phyloP scores from a whole-genome alignment of 2,797 vertebrate species.

The Zalophus californianus region DNA sequence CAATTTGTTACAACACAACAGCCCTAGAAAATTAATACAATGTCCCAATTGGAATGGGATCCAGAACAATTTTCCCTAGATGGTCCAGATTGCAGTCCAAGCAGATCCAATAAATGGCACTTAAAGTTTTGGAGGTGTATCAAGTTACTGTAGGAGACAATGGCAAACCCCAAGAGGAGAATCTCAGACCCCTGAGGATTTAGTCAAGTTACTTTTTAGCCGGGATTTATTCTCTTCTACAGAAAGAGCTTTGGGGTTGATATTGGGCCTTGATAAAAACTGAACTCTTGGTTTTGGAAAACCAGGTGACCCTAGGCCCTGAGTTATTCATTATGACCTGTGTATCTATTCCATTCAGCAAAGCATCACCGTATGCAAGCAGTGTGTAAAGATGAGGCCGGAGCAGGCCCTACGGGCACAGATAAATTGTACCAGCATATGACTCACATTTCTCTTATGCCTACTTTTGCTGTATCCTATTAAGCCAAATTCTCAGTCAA shows the following conservation, averaged over 20 bases:
- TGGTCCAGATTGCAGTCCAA: neutral
- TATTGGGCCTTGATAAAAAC: neutral
- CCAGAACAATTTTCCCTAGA: neutral
- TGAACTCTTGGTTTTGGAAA: neutral
- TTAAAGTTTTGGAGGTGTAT: neutral
- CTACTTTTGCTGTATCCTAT: constrained; percentile 61
- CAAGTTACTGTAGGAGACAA: neutral
- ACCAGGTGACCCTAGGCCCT: too few species aligned
- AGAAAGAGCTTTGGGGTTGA: neutral
- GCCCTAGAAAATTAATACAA: neutral
- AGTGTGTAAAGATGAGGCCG: neutral
- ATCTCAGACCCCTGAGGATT: neutral
- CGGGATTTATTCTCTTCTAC: neutral
- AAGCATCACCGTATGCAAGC: neutral
- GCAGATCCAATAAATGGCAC: neutral
- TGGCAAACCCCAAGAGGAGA: neutral
- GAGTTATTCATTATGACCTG: neutral
- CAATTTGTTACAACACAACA: neutral
- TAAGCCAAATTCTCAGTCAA: constrained; percentile 90
- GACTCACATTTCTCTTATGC: neutral
- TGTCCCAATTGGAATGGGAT: neutral
- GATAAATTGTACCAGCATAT: neutral
- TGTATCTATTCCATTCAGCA: neutral
- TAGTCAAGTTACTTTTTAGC: neutral
- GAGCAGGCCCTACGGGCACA: neutral